Conservation (phyloP, 2,797 vertebrate genomes). For the Erithacus rubecula region DNA sequence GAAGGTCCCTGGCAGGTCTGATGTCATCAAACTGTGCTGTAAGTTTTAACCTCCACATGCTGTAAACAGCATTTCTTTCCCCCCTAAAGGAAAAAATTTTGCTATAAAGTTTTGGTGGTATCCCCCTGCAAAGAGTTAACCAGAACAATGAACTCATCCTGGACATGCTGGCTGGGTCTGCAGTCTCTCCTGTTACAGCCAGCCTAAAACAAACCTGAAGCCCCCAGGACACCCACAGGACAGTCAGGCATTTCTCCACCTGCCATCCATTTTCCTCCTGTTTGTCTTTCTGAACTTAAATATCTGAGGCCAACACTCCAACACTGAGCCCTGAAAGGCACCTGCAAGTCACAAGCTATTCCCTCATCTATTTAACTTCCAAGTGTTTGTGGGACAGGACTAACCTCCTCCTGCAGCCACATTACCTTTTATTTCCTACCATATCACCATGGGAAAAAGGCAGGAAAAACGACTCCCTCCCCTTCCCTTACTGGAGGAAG, state of each 20-base stretch:
- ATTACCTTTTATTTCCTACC: background rate
- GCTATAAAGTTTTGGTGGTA: background rate
- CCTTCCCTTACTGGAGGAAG: background rate
- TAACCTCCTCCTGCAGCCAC: background rate
- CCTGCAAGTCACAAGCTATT: background rate
- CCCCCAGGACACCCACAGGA: too few species aligned
- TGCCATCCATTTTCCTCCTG: background rate
- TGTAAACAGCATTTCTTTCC: background rate
- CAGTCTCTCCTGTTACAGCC: background rate
- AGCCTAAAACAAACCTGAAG: background rate
- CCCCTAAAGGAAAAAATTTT: background rate
- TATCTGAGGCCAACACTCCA: background rate
- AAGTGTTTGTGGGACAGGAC: background rate
- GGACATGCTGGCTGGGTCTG: accelerated
- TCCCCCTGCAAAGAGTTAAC: background rate
- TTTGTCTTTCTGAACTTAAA: background rate
- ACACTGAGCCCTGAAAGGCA: background rate
- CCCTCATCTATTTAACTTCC: background rate
- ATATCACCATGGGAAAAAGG: background rate
- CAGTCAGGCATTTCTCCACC: background rate
- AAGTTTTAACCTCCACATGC: background rate
- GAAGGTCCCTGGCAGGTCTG: background rate
- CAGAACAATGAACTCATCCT: background rate
- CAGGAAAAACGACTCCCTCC: background rate
- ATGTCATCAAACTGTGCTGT: background rate